Base-by-base conservation (phyloP, 2,797 vertebrate genomes). In the Crocodylus rhombifer region DNA sequence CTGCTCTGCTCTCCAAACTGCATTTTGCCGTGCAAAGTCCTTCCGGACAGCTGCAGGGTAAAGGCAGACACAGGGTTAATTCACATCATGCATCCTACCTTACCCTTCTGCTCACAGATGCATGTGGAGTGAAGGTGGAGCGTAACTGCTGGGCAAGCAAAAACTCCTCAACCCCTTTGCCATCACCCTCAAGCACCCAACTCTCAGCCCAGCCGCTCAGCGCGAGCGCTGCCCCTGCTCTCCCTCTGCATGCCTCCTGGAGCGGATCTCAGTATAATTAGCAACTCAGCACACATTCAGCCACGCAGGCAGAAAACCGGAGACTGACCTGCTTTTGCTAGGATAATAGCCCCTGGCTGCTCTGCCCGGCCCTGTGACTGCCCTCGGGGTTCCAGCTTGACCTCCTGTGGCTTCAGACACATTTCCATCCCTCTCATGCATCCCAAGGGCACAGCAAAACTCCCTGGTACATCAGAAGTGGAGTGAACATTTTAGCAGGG, bases 121-220 rank as follows among this genome's bases (percentile, higher is more conserved):
- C 0, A 1, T 18, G 75, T n/a, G 7, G 57, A 84, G 60, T 36
- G 78, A 15, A 76, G 65, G 74, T 0, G 1, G 74, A 60, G 11
- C 30, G 1, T 69, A 86, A 85, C 16, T 69, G 78, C 78, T 0
- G 3, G 61, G 18, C 0, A 0, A 51, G 60, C 0, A 13, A 57
- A 94, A 65, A 61, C 87, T 78, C 33, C 84, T 51, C 84, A 77
- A 81, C 87, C 77, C 7, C 0, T 3, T 0, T 7, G 61, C 78
- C 61, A 1, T 5, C 63, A 30, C 67, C 28, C 0, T 1, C 1
- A 13, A 2, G 2, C 18, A 56, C 73, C 83, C 77, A 2, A 1
- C 56, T 71, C 57, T 80, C 4, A 15, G 75, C 69, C 55, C 14
- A 15, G 1, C 25, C 10, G 57, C 58, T 16, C 3, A 3, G 77